Percentiles rank a stretch among this genome's conserved stretches.
These are phyloP conservation scores for Drosophila longiperda DNA, from an alignment of 2,888 invertebrate species.

Conservation along the genomic window DNA sequence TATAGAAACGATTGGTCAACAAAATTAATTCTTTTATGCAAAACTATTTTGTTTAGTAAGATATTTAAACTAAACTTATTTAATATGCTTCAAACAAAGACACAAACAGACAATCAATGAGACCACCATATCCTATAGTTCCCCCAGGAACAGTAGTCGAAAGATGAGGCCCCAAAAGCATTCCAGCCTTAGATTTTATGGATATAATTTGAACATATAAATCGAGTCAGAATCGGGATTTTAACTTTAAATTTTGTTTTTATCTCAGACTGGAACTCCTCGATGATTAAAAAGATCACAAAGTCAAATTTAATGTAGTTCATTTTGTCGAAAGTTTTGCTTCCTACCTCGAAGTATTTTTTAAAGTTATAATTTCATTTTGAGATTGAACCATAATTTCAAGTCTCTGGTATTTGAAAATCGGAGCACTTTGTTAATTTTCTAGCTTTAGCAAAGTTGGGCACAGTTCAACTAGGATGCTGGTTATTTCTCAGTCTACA, in stretches of 20 bases:
- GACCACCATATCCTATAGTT: neutral
- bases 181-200: neutral
- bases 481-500: neutral
- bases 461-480: neutral
- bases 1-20: neutral
- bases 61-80: neutral
- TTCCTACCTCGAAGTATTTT: neutral
- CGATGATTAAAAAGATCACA: neutral
- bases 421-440: neutral
- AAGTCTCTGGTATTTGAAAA: neutral
- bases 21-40: neutral
- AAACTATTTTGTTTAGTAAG: neutral
- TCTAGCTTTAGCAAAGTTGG: neutral
- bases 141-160: neutral
- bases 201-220: fast-evolving
- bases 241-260: neutral
- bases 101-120: no score
- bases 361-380: neutral
- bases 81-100: neutral
- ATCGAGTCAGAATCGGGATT: neutral
- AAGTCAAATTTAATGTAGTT: neutral
- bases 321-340: neutral
- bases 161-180: neutral
- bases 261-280: neutral
- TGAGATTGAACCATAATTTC: neutral